A percentile compares a stretch with the other conserved stretches of the same genome.
Conservation (phyloP, 1,140 invertebrate genomes). For the Piezodorus guildinii region DNA sequence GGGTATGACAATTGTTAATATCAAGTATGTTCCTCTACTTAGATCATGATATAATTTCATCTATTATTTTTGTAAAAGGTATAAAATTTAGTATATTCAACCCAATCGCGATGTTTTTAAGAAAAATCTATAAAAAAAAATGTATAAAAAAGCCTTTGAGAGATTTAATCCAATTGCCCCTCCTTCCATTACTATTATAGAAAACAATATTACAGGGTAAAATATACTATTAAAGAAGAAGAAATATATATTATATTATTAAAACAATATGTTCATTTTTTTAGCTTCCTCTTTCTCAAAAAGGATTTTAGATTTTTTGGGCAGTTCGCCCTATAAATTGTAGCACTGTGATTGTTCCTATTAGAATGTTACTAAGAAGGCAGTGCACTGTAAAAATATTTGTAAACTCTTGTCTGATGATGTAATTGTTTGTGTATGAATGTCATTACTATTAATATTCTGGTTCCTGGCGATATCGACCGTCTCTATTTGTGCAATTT, state of each 20-base stretch:
- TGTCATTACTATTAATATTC: constrained; percentile 4
- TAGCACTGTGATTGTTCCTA: constrained; percentile 23
- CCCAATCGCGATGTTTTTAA: constrained; percentile 1
- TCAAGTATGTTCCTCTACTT: constrained; percentile 25
- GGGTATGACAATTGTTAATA: constrained; percentile 12
- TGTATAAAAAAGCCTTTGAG: constrained; percentile 1
- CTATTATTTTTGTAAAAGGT: constrained; percentile 24
- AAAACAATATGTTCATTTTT: constrained; percentile 18
- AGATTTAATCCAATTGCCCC: constrained; percentile 15
- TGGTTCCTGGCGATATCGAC: constrained; percentile 4
- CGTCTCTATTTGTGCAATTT: constrained; percentile 20
- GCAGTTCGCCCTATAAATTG: constrained; percentile 7
- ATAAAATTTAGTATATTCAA: constrained; percentile 7
- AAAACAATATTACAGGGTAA: constrained; percentile 23
- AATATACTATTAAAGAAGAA: constrained; percentile 17
- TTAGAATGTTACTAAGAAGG: constrained; percentile 21
- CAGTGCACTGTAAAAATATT: constrained; percentile 18
- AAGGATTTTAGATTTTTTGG: constrained; percentile 17
- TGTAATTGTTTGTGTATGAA: constrained; percentile 2
- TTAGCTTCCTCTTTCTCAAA: constrained; percentile 17
- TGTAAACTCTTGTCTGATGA: background rate
- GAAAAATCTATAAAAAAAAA: background rate
- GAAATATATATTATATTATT: constrained; percentile 11
- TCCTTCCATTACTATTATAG: constrained; percentile 12
- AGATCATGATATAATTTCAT: constrained; percentile 21